Conservation (phyloP, 2,113 vertebrate species). For the Microtus oregoni region DNA sequence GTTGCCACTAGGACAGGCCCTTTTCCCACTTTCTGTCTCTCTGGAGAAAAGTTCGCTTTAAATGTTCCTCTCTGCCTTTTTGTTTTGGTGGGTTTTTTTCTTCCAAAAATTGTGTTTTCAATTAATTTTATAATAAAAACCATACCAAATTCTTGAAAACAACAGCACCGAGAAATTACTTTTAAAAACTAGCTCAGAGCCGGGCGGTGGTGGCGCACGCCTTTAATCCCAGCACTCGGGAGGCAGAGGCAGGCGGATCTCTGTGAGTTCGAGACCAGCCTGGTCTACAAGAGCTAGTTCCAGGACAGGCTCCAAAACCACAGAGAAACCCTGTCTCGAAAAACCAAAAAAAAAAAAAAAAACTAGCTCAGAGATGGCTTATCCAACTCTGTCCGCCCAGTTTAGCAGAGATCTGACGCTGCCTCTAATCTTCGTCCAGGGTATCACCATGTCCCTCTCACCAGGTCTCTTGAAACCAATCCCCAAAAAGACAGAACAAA, state of each 20-base stretch:
- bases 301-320: too few species aligned
- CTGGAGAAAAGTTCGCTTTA: not conserved
- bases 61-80: slow-evolving; percentile 38
- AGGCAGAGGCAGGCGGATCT: too few species aligned
- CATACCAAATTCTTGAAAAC: slow-evolving; percentile 69
- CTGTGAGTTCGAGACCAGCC: too few species aligned
- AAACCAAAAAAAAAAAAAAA: too few species aligned
- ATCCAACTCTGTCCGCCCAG: not conserved
- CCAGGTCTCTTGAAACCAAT: not conserved
- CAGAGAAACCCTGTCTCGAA: too few species aligned
- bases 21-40: not conserved
- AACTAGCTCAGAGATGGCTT: not conserved
- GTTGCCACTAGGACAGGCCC: not conserved
- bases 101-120: slow-evolving; percentile 65
- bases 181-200: not conserved
- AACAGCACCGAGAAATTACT: slow-evolving; percentile 49
- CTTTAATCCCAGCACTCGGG: too few species aligned
- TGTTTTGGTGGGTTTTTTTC: not conserved
- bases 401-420: too few species aligned
- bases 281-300: too few species aligned
- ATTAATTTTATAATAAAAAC: slow-evolving; percentile 70
- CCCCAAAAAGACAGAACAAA: not conserved
- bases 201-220: too few species aligned
- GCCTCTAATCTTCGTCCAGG: fast-evolving
- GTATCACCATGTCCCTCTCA: fast-evolving